Conservation (phyloP, 2,113 vertebrate genomes). For the Centrocercus urophasianus region DNA sequence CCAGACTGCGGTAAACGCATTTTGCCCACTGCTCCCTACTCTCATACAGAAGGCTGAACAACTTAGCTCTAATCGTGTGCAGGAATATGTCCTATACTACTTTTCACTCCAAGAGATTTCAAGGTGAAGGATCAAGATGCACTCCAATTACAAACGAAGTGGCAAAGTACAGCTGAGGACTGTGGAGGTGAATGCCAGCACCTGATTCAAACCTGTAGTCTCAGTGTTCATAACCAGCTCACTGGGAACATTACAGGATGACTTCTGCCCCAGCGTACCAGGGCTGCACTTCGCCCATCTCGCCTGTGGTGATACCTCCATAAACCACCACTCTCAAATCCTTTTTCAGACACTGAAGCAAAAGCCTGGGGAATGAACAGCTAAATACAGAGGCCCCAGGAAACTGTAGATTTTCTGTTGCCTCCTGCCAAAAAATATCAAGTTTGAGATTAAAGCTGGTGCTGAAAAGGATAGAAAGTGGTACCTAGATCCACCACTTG, state of each 20-base stretch:
- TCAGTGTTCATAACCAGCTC: neutral
- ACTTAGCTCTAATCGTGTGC: rapidly evolving
- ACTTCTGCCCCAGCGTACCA: neutral
- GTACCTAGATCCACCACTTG: neutral
- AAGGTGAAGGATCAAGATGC: neutral
- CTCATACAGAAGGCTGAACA: rapidly evolving
- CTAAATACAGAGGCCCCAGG: rapidly evolving
- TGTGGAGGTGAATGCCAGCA: neutral
- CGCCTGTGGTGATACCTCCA: neutral
- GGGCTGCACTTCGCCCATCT: neutral
- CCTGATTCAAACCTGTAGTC: neutral
- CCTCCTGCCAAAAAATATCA: neutral
- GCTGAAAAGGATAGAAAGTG: neutral
- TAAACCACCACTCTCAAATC: neutral
- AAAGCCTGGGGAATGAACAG: neutral
- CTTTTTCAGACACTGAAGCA: neutral
- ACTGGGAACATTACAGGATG: neutral
- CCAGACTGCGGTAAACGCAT: rapidly evolving
- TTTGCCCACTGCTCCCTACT: neutral
- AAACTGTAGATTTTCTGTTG: neutral
- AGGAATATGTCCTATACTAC: rapidly evolving
- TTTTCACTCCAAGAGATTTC: rapidly evolving
- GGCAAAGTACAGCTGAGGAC: rapidly evolving
- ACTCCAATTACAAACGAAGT: neutral
- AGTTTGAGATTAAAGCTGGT: neutral